These are phyloP conservation scores for Rhodophaea formosa DNA, from an alignment of 2,888 invertebrate genomes.

Conservation along the genomic window DNA sequence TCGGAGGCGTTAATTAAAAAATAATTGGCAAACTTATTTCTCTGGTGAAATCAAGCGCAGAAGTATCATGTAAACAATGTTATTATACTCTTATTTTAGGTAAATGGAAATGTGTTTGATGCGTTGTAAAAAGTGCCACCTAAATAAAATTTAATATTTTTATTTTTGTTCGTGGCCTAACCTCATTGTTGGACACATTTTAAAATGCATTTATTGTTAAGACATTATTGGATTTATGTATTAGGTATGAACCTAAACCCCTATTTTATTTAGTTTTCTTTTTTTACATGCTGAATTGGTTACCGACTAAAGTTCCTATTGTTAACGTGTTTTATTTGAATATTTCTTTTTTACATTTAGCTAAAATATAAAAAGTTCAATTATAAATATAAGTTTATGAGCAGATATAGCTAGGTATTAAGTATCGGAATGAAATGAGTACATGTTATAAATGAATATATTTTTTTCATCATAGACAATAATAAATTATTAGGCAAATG, in stretches of 20 bases:
- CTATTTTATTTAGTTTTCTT: not conserved
- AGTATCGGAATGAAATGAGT: not conserved
- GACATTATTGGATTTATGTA: not conserved
- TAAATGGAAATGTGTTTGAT: too few relatives aligned
- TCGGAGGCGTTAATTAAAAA: too few relatives aligned
- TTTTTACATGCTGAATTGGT: constrained; percentile 15
- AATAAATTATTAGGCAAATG: not conserved
- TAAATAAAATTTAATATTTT: too few relatives aligned
- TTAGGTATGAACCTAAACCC: not conserved
- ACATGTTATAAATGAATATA: constrained; percentile 14
- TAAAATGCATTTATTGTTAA: not conserved
- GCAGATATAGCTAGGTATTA: not conserved
- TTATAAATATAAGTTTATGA: too few relatives aligned
- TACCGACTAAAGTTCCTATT: constrained; percentile 34
- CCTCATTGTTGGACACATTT: not conserved
- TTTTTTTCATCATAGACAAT: constrained; percentile 9
- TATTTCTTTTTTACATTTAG: constrained; percentile 14
- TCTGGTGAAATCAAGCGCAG: too few relatives aligned
- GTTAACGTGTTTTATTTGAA: constrained; percentile 19
- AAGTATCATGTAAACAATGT: too few relatives aligned
- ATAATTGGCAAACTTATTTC: too few relatives aligned
- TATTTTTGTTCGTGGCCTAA: too few relatives aligned
- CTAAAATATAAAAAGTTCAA: not conserved
- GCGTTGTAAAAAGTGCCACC: too few relatives aligned
- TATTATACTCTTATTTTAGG: too few relatives aligned